Evolutionary conservation across 2,113 vertebrate species (phyloP).

Genomic region (Corythaeola cristata): DNA sequence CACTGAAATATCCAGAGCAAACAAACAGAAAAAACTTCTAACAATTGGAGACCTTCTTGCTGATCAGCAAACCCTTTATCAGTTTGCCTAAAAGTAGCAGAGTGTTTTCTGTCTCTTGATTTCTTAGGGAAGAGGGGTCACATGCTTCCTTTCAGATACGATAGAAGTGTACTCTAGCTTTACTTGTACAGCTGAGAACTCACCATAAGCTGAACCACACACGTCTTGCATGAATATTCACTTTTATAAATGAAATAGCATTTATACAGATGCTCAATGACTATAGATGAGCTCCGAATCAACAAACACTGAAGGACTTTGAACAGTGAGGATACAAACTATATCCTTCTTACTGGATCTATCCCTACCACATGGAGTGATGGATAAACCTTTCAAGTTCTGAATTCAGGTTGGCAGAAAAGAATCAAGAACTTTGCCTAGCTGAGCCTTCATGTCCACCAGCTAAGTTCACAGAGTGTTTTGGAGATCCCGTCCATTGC

Average conservation of each 20-base stretch:
- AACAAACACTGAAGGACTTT: background rate
- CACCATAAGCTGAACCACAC: background rate
- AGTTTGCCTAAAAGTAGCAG: background rate
- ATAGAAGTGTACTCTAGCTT: background rate
- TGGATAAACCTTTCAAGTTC: background rate
- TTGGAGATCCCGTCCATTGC: background rate
- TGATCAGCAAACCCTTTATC: background rate
- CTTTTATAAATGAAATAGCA: background rate
- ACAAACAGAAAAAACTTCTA: background rate
- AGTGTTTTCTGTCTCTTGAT: background rate
- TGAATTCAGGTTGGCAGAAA: background rate
- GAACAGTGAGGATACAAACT: background rate
- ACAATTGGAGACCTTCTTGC: background rate
- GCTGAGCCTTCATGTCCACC: background rate
- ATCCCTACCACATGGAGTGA: background rate
- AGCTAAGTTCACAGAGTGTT: background rate
- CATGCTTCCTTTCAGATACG: background rate
- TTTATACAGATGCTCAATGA: background rate
- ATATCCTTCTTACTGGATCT: background rate
- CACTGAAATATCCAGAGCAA: background rate
- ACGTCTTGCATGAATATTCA: background rate
- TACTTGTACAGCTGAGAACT: background rate
- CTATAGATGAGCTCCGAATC: background rate
- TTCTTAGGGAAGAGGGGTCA: background rate
- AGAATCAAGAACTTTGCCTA: background rate